Conservation (phyloP, 1,140 invertebrate genomes). For the Papilio machaon region DNA sequence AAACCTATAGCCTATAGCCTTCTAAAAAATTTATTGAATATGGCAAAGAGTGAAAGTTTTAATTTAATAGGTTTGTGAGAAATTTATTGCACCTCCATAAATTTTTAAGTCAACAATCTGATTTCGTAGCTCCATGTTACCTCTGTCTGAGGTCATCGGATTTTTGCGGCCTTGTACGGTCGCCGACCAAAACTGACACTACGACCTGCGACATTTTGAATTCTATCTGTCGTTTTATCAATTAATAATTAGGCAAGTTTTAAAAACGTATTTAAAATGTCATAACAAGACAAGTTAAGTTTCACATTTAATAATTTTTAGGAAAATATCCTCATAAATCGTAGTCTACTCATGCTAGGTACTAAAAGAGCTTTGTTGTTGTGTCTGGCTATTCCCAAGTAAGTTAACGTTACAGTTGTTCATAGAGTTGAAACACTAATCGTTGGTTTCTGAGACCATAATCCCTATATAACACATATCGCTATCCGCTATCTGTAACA, state of each 20-base stretch:
- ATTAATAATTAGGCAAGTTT: constrained; percentile 43
- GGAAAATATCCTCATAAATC: no score
- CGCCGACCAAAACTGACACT: constrained; percentile 71
- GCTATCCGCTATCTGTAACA: no score
- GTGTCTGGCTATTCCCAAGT: no score
- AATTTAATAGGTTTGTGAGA: background rate
- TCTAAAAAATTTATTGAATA: background rate
- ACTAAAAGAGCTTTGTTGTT: no score
- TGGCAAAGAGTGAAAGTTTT: background rate
- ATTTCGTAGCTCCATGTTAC: constrained; percentile 51
- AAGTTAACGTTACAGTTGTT: no score
- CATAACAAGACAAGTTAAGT: constrained; percentile 6
- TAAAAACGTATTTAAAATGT: constrained; percentile 34
- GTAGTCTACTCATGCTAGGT: no score
- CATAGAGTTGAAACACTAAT: no score
- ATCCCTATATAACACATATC: no score
- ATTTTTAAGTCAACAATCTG: constrained; percentile 21
- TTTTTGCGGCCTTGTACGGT: constrained; percentile 74
- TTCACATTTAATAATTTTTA: background rate
- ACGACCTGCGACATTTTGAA: constrained; percentile 65
- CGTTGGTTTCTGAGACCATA: no score
- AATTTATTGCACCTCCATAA: constrained; percentile 1
- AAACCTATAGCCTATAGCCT: background rate
- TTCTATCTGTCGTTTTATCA: constrained; percentile 50
- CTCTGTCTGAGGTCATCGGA: constrained; percentile 70